Evolutionary conservation across 2,797 vertebrate genomes (phyloP).

Genomic region (Urocyon cinereoargenteus): DNA sequence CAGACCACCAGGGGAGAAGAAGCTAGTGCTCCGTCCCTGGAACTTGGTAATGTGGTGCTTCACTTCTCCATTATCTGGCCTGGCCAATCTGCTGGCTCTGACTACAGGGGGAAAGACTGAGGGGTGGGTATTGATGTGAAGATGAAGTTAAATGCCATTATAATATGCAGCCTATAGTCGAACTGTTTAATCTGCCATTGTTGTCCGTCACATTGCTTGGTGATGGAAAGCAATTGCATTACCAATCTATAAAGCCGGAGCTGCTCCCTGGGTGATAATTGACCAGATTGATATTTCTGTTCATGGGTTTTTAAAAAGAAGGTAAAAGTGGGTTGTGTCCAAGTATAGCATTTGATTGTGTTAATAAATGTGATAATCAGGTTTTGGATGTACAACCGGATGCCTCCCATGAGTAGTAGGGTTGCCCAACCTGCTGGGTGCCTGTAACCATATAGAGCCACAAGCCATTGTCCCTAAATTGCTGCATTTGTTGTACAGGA

Average conservation of each 20-base stretch:
- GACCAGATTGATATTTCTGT: constrained; percentile 83
- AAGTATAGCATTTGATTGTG: constrained; percentile 48
- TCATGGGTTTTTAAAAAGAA: constrained; percentile 66
- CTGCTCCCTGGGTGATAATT: constrained; percentile 81
- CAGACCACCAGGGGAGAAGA: not conserved
- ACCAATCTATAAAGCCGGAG: constrained; percentile 75
- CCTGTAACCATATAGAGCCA: not conserved
- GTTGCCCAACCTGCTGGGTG: not conserved
- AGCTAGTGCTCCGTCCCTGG: constrained; percentile 24
- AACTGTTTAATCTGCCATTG: constrained; percentile 81
- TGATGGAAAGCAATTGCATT: constrained; percentile 78
- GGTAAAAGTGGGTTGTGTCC: constrained; percentile 76
- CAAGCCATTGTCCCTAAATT: constrained; percentile 42
- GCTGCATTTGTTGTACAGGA: not conserved
- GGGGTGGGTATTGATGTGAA: constrained; percentile 79
- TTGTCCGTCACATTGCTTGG: constrained; percentile 81
- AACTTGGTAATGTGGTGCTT: not conserved
- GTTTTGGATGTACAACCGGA: constrained; percentile 65
- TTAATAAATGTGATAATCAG: constrained; percentile 79
- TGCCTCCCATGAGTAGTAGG: constrained; percentile 53
- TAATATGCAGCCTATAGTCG: constrained; percentile 77
- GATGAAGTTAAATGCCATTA: constrained; percentile 80
- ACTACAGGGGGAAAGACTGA: constrained; percentile 53
- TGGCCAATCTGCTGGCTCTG: not conserved
- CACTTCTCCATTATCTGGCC: not conserved